These are phyloP conservation scores for Myrmecophaga tridactyla DNA, from an alignment of 2,113 vertebrate species.

Conservation along the genomic window DNA sequence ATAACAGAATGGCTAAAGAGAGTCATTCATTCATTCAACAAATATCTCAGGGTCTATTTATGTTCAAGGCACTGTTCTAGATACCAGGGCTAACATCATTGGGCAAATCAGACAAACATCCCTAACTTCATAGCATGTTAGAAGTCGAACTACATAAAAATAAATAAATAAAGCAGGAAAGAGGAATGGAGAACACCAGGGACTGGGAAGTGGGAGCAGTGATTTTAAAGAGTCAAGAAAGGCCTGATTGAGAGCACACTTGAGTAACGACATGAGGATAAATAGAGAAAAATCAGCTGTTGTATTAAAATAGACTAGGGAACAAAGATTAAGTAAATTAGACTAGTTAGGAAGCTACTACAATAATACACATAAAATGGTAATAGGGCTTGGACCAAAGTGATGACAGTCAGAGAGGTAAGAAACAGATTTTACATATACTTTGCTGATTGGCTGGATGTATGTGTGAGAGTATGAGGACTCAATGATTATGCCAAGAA, in stretches of 20 bases:
- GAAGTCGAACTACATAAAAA: not conserved
- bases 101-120: not conserved
- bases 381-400: not conserved
- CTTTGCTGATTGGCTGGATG: not conserved
- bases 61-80: not conserved
- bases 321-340: not conserved
- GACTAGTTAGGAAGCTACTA: not conserved
- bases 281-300: not conserved
- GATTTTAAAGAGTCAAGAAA: not conserved
- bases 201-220: rapidly evolving
- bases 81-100: not conserved
- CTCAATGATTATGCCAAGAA: not conserved
- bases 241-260: not conserved
- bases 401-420: not conserved
- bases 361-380: slow-evolving; percentile 10
- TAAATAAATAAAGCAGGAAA: not conserved
- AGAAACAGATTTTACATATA: not conserved
- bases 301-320: not conserved
- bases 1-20: not conserved
- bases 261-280: not conserved
- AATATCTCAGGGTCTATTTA: not conserved
- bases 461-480: not conserved
- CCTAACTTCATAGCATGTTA: not conserved
- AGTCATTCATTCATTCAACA: not conserved
- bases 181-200: not conserved